These are phyloP conservation scores for Varanus komodoensis DNA, from an alignment of 2,113 vertebrate genomes.

Conservation along the genomic window DNA sequence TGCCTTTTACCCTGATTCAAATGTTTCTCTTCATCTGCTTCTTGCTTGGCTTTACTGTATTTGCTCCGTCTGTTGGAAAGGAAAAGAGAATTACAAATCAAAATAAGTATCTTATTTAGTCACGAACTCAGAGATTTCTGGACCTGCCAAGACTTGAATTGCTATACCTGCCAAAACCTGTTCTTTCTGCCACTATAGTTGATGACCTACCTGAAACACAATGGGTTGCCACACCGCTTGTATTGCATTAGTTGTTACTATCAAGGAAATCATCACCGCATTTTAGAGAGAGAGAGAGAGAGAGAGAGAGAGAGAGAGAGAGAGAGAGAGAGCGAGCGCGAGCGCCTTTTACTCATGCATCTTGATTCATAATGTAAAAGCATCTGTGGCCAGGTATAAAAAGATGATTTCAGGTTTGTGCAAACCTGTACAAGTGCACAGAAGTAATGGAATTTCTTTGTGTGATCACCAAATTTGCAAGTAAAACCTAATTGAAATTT, in stretches of 20 bases:
- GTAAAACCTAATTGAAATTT: slow-evolving; percentile 26
- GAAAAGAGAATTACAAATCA: slow-evolving; percentile 51
- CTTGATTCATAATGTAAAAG: not conserved
- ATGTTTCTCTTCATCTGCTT: slow-evolving; percentile 96
- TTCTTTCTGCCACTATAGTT: slow-evolving; percentile 14
- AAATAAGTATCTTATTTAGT: not conserved
- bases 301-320: not conserved
- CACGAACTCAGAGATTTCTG: not conserved
- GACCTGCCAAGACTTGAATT: slow-evolving; percentile 56
- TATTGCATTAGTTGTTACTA: not conserved
- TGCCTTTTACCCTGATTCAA: slow-evolving; percentile 90
- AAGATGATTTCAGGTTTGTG: not conserved
- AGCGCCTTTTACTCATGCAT: rapidly evolving
- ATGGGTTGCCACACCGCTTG: slow-evolving; percentile 6
- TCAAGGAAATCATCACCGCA: not conserved
- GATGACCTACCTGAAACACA: not conserved
- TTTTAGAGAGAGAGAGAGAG: slow-evolving; percentile 13
- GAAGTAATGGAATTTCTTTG: not conserved
- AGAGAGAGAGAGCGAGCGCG: not conserved
- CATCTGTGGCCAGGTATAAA: slow-evolving; percentile 4
- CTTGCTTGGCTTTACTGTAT: slow-evolving; percentile 97
- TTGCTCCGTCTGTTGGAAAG: slow-evolving; percentile 88
- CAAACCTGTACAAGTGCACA: not conserved
- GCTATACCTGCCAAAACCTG: slow-evolving; percentile 24
- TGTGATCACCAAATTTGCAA: slow-evolving; percentile 38